phyloP scores from a whole-genome alignment of 1,140 invertebrate genomes.

The Bicyclus anynana region DNA sequence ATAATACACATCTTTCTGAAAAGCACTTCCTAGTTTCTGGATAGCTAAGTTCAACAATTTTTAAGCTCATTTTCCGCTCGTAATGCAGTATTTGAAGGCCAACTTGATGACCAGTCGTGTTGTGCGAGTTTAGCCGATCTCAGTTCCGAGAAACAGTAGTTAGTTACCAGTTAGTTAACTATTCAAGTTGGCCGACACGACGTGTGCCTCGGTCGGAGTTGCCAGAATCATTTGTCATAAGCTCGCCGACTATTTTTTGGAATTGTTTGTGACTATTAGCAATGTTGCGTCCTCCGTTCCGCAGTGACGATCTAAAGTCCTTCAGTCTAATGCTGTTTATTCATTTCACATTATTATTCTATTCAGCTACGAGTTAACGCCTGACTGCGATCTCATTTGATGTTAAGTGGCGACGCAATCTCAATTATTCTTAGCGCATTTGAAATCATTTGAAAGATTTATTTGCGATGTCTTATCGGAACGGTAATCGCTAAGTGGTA shows the following conservation, averaged over 20 bases:
- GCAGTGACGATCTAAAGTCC: too few species aligned
- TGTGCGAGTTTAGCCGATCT: background rate
- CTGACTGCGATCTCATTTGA: too few species aligned
- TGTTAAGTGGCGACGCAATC: too few species aligned
- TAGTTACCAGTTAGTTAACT: constrained; percentile 7
- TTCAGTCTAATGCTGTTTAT: too few species aligned
- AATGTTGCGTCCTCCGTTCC: too few species aligned
- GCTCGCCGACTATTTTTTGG: constrained; percentile 13
- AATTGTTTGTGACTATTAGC: constrained; percentile 10
- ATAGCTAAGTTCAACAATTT: background rate
- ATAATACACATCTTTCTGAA: background rate
- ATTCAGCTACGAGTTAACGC: too few species aligned
- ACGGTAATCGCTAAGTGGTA: too few species aligned
- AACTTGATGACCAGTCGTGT: background rate
- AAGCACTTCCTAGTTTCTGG: background rate
- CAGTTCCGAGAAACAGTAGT: constrained; percentile 10
- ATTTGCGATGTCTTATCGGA: too few species aligned
- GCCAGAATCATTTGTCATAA: constrained; percentile 19
- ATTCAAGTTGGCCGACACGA: constrained; percentile 1
- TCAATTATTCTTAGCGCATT: too few species aligned
- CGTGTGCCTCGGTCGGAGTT: constrained; percentile 7
- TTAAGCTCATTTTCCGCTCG: background rate
- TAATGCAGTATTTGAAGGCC: background rate
- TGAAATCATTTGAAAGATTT: too few species aligned
- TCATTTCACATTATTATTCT: too few species aligned